Base-by-base conservation (phyloP, 1,140 invertebrate genomes). In the Rhopalosiphum padi region DNA sequence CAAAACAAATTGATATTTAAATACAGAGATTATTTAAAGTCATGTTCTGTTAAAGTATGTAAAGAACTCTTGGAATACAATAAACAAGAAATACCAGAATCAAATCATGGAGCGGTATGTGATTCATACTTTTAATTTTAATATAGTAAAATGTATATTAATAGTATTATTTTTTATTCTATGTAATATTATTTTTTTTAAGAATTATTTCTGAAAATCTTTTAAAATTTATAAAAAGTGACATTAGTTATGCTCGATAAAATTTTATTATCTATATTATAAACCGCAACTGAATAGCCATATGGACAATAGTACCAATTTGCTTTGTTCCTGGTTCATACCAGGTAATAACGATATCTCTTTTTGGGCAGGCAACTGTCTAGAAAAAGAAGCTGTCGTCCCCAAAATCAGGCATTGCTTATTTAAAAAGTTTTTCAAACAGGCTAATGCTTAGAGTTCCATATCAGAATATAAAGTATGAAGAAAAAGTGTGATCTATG, bases 1-100 rank as follows among this genome's bases (percentile, higher is more conserved):
- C 98, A 99, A 96, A 98, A 97, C 94, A 96, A 98, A 94, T 94
- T 96, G n/a, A 96, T 98, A 53, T 99, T 97, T 95, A 96, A 97
- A 94, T 96, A 97, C 83, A 95, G 96, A 94, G 97, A 97, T 94
- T 94, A 95, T 23, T 94, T 98, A 22, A 95, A 96, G 94, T 94
- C 94, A 68, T 94, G 96, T 30, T 95, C 86, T 3, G 97, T 97
- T 94, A 94, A 95, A 35, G 95, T 97, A 51, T 95, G 98, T 89
- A 95, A 96, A 77, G 94, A 95, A 5, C 94, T 99, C 51, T 95
- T 99, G 25, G 96, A 97, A 94, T 94, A 96, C 86, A 99, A 99
- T 95, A 95, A 96, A 18, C 97, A 98, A 95, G 95, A 96, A 88
- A 95, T 97, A 92, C 96, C 97, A 30, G 93, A 94, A 97, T 43